Evolutionary conservation across 2,888 invertebrate genomes (phyloP), one percentile per base, ranked within the genome.

Genomic region (Latheticus oryzae): DNA sequence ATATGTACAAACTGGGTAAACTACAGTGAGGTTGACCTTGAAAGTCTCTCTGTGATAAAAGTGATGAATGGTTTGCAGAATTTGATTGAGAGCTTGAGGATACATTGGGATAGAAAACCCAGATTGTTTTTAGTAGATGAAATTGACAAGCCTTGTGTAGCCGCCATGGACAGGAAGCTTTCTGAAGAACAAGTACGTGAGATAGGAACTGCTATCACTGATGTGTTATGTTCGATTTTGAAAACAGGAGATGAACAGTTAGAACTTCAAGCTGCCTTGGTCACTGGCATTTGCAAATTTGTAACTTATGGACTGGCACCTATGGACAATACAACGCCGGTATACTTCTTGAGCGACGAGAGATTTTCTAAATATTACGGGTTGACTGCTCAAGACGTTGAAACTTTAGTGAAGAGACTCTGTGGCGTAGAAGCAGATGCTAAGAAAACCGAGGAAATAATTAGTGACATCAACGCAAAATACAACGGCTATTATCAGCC

Each of bases 401-500:
- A 19, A 21, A 13, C 33, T 33, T 47, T 47, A 47, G 47, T 47
- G 47, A 32, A 23, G 47, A 47, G 15, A 33, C 5, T 47, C 47
- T 47, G 13, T 47, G 47, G 47, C 32, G 13, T 8, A 47, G 12
- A 21, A 33, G 47, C 21, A 47, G 47, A 47, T 47, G 21, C 47
- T 32, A 12, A 47, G 43, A 42, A 38, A 8, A 43, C 15, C 47
- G 11, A 45, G 32, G 13, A 47, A 15, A 33, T 47, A 47, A 47
- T 47, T 47, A 47, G 21, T 21, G 43, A 43, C 40, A 53, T 32
- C 23, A 45, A 53, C 53, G 45, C 43, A 53, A 45, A 45, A 8
- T 53, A 43, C 43, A 32, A 45, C 24, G 53, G 45, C 43, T 53
- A 53, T 53, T 43, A 45, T 53, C 43, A 53, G 53, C 43, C 4